phyloP scores from a whole-genome alignment of 53 echinoderm and acorn worm genomes.

The Holothuria scabra region DNA sequence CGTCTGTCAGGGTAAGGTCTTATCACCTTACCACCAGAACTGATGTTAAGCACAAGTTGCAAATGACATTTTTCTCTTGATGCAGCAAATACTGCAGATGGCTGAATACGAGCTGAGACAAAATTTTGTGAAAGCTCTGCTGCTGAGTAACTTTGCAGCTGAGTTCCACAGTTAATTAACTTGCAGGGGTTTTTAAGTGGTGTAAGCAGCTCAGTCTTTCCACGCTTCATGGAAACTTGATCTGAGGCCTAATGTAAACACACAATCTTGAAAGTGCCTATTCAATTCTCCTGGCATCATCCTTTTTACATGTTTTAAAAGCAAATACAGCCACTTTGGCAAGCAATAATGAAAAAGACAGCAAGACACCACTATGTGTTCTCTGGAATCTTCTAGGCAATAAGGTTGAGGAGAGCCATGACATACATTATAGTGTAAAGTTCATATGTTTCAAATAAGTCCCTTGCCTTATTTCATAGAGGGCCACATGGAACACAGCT shows the following conservation, averaged over 20 bases:
- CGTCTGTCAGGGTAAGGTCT: not conserved
- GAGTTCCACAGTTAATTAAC: conserved; percentile 28
- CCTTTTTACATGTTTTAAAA: conserved; percentile 10
- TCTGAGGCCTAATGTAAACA: conserved; percentile 30
- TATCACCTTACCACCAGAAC: not conserved
- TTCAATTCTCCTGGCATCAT: conserved; percentile 12
- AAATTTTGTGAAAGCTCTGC: not conserved
- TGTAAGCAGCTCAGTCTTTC: conserved; percentile 3
- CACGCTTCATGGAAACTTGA: conserved; percentile 39
- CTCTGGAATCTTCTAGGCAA: too few species aligned
- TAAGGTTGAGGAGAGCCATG: too few species aligned
- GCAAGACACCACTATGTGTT: too few species aligned
- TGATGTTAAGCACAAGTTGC: not conserved
- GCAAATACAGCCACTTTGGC: conserved; percentile 4
- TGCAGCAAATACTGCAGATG: not conserved
- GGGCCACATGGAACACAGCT: too few species aligned
- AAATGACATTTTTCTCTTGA: conserved; percentile 7
- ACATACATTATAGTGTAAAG: too few species aligned
- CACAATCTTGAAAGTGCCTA: conserved; percentile 26
- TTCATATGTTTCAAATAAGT: too few species aligned
- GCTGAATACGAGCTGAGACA: not conserved
- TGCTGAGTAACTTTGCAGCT: conserved; percentile 9
- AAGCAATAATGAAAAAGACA: too few species aligned
- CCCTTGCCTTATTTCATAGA: too few species aligned
- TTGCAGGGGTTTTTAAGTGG: conserved; percentile 27